Percentiles rank a stretch among this genome's conserved stretches.
These are phyloP conservation scores for Heteromurus nitidus DNA, from an alignment of 2,888 invertebrate species.

Conservation along the genomic window DNA sequence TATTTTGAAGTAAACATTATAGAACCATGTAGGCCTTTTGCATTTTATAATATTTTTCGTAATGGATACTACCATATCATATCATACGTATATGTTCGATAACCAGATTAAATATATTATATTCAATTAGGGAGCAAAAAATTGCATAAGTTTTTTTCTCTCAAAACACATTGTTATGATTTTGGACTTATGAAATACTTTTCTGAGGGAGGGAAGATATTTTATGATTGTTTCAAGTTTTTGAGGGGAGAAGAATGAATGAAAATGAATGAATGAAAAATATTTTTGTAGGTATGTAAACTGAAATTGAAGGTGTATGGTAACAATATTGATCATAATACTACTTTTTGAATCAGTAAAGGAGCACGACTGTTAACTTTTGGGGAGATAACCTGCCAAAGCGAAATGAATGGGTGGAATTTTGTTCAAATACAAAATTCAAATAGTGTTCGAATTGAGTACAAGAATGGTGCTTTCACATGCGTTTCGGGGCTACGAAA, in stretches of 20 bases:
- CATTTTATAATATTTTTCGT: not conserved
- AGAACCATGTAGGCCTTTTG: not conserved
- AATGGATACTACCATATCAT: not conserved
- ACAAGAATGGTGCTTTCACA: not conserved
- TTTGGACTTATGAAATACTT: not conserved
- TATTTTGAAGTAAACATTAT: not conserved
- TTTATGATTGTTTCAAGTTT: not conserved
- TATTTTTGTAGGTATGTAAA: too few species aligned
- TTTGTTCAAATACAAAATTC: too few species aligned
- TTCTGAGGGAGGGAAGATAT: not conserved
- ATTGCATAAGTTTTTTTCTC: not conserved
- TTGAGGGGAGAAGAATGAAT: not conserved
- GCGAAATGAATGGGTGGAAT: too few species aligned
- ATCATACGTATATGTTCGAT: not conserved
- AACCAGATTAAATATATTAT: not conserved
- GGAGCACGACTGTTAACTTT: too few species aligned
- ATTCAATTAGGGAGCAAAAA: slow-evolving; percentile 9
- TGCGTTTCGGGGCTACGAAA: not conserved
- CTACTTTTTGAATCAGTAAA: too few species aligned
- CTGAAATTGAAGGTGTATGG: not conserved
- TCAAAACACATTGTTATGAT: not conserved
- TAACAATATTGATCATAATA: not conserved
- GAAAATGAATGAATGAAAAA: not conserved
- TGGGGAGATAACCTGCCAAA: too few species aligned
- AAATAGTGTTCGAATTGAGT: too few species aligned